Evolutionary conservation across 1,140 invertebrate species (phyloP).

Genomic region (Augochlora pura): DNA sequence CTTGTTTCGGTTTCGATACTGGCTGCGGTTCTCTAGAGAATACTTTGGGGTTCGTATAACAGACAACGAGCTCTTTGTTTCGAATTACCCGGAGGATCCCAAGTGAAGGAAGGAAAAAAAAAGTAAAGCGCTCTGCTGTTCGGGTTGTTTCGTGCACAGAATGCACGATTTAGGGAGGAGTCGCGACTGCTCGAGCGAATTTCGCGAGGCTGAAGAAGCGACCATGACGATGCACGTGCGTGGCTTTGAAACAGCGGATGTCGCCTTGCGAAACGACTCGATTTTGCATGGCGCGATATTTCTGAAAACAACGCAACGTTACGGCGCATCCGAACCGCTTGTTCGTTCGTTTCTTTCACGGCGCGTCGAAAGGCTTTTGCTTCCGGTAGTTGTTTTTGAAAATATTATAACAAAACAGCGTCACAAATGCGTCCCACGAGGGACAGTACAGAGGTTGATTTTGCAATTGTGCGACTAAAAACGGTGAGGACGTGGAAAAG

Average conservation of each 20-base stretch:
- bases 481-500: too few relatives aligned
- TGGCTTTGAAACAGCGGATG: neutral
- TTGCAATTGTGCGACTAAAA: neutral
- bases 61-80: neutral
- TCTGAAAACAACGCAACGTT: slow-evolving; percentile 6
- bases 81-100: slow-evolving; percentile 15
- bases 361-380: neutral
- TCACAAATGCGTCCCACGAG: neutral
- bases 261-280: slow-evolving; percentile 7
- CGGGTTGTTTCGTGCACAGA: too few relatives aligned
- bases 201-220: slow-evolving; percentile 4
- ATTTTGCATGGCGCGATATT: slow-evolving; percentile 5
- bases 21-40: slow-evolving; percentile 24
- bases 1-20: neutral
- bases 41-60: slow-evolving; percentile 6
- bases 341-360: neutral
- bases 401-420: neutral
- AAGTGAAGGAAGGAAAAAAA: neutral
- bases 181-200: slow-evolving; percentile 18
- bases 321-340: neutral
- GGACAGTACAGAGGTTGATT: neutral
- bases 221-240: neutral
- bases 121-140: too few relatives aligned
- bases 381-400: neutral
- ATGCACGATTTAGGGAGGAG: neutral